A percentile compares a stretch with the other conserved stretches of the same genome.
These are phyloP conservation scores for Chymomyza amoena DNA, from an alignment of 2,888 invertebrate species.

Conservation along the genomic window DNA sequence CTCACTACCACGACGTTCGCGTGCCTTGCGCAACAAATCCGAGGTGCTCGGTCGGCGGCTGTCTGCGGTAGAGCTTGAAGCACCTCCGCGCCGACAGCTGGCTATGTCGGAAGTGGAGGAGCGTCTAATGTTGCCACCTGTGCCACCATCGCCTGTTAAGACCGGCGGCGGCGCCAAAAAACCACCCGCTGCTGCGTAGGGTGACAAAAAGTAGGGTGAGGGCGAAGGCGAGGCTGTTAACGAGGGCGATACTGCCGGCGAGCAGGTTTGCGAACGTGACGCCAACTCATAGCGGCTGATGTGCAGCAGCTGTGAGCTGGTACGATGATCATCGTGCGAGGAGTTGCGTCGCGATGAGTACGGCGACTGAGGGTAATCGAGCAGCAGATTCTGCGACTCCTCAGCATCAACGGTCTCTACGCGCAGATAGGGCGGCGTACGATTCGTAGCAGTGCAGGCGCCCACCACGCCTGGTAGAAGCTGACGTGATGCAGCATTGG, in stretches of 20 bases:
- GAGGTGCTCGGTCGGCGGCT: constrained; percentile 78
- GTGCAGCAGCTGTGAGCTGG: constrained; percentile 67
- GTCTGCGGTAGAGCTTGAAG: constrained; percentile 56
- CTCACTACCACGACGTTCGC: constrained; percentile 77
- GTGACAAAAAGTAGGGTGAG: constrained; percentile 77
- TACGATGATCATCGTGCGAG: constrained; percentile 63
- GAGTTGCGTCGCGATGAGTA: constrained; percentile 74
- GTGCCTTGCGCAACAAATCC: constrained; percentile 76
- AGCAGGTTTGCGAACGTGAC: constrained; percentile 61
- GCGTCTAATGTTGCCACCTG: constrained; percentile 70
- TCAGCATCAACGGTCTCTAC: constrained; percentile 75
- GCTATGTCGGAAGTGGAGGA: constrained; percentile 79
- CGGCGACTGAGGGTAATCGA: constrained; percentile 75
- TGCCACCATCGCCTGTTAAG: not conserved
- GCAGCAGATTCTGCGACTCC: constrained; percentile 71
- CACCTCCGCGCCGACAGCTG: constrained; percentile 65
- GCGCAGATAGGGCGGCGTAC: constrained; percentile 75
- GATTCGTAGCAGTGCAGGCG: constrained; percentile 41
- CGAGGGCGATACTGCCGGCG: constrained; percentile 29
- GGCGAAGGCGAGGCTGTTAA: constrained; percentile 35
- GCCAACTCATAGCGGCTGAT: constrained; percentile 61
- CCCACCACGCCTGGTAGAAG: constrained; percentile 9
- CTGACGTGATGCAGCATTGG: constrained; percentile 6
- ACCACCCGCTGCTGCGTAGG: constrained; percentile 48
- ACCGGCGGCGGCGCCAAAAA: not conserved